phyloP scores from a whole-genome alignment of 2,797 vertebrate species.

The Xenops minutus region DNA sequence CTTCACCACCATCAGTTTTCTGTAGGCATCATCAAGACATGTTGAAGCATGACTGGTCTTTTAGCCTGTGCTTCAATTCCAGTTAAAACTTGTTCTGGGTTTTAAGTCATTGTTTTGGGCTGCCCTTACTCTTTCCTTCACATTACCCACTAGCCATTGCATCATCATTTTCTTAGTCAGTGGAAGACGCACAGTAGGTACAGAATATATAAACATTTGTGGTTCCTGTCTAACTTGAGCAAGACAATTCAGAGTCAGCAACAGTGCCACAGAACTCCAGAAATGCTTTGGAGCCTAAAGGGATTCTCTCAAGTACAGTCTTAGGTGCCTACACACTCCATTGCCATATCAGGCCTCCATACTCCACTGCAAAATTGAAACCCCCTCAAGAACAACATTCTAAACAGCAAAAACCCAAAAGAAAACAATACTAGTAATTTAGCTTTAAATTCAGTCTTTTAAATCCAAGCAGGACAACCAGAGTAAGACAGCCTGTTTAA shows the following conservation, averaged over 20 bases:
- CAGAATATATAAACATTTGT: neutral
- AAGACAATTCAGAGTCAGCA: neutral
- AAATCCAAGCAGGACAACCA: neutral
- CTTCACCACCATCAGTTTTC: neutral
- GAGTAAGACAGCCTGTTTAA: neutral
- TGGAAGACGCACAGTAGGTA: neutral
- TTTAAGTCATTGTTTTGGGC: constrained; percentile 12
- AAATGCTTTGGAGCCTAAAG: neutral
- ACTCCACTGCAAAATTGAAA: neutral
- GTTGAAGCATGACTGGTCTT: neutral
- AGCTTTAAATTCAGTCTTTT: neutral
- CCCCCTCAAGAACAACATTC: neutral
- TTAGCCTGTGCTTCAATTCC: neutral
- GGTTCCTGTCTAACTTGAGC: neutral
- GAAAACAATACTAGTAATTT: neutral
- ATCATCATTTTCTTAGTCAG: constrained; percentile 5
- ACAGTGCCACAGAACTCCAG: neutral
- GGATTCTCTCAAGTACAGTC: neutral
- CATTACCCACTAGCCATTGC: neutral
- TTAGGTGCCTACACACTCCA: neutral
- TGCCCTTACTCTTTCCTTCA: neutral
- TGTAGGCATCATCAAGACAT: neutral
- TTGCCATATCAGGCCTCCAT: neutral
- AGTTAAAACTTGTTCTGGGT: constrained; percentile 24
- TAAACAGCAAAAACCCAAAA: neutral